Percentiles rank a stretch among this genome's conserved stretches.
phyloP scores from a whole-genome alignment of 2,113 vertebrate species.

The Telmatochromis sp. region DNA sequence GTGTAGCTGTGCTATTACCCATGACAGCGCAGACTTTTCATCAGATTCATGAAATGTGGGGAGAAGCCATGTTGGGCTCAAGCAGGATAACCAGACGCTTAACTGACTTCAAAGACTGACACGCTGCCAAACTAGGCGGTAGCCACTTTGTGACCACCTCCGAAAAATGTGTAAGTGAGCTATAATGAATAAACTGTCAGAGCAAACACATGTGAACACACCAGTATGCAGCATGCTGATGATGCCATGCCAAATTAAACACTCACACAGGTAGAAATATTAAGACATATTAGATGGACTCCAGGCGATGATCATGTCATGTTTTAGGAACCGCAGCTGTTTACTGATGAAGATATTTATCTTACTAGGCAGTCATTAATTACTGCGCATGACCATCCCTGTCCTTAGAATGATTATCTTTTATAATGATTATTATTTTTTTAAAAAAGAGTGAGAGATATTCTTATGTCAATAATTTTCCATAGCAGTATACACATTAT shows the following conservation, averaged over 20 bases:
- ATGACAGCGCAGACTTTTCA: slow-evolving; percentile 15
- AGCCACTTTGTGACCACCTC: not conserved
- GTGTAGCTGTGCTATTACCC: not conserved
- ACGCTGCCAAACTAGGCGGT: not conserved
- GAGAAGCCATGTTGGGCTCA: slow-evolving; percentile 9
- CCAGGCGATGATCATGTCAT: not conserved
- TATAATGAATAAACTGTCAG: not conserved
- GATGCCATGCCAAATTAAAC: slow-evolving; percentile 5
- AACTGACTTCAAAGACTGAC: slow-evolving; percentile 34
- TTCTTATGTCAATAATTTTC: not conserved
- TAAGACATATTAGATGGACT: not conserved
- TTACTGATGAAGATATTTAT: not conserved
- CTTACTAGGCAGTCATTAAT: not conserved
- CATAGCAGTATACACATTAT: not conserved
- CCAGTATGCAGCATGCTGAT: not conserved
- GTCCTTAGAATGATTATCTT: not conserved
- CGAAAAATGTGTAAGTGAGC: not conserved
- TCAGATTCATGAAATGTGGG: slow-evolving; percentile 8
- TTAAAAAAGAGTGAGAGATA: not conserved
- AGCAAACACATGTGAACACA: not conserved
- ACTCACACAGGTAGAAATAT: not conserved
- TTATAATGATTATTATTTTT: not conserved
- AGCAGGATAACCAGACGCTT: not conserved
- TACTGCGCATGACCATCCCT: not conserved
- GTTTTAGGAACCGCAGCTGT: not conserved